Evolutionary conservation across 1,140 invertebrate genomes (phyloP).

Genomic region (Gryon sp.): DNA sequence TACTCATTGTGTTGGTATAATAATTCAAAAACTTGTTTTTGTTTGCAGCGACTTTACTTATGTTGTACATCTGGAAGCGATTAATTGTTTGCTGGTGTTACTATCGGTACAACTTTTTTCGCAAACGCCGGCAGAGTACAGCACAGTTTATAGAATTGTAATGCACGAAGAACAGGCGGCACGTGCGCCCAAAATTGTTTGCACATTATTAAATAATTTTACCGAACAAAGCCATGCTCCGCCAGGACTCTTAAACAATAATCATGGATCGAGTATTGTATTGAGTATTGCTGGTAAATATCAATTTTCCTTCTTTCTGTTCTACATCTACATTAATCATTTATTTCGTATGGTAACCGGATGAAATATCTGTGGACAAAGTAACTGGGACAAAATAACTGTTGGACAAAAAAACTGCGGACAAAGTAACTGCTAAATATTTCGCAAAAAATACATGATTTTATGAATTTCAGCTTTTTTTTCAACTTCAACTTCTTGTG

Average conservation of each 20-base stretch:
- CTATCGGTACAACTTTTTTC: conserved; percentile 94
- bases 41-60: conserved; percentile 91
- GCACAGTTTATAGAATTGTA: conserved; percentile 82
- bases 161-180: conserved; percentile 87
- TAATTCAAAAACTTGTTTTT: conserved; percentile 25
- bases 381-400: no score
- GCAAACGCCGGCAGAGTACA: conserved; percentile 83
- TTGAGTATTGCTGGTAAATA: conserved; percentile 89
- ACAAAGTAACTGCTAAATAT: no score
- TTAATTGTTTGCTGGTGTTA: conserved; percentile 91
- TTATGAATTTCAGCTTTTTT: no score
- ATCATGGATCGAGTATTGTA: conserved; percentile 88
- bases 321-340: not conserved
- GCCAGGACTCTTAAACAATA: conserved; percentile 82
- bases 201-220: conserved; percentile 88
- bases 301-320: conserved; percentile 28
- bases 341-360: not conserved
- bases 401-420: no score
- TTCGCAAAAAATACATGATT: no score
- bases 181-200: conserved; percentile 87
- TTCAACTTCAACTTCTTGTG: no score
- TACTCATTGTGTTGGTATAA: no score
- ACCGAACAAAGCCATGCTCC: conserved; percentile 88
- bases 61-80: conserved; percentile 91
- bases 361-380: no score